phyloP scores from a whole-genome alignment of 1,140 invertebrate species.

The Drosophila quadrilineata region DNA sequence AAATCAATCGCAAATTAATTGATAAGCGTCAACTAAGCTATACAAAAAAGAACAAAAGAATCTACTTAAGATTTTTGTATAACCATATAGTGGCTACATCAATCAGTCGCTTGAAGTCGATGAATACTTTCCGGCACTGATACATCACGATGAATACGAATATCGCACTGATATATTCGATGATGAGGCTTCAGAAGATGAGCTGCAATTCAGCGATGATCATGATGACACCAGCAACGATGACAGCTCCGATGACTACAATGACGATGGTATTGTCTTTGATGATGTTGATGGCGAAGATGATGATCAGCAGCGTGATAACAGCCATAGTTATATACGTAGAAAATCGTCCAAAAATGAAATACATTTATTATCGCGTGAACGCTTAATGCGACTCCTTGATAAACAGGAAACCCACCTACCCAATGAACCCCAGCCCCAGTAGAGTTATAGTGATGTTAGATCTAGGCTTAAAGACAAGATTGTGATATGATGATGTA shows the following conservation, averaged over 20 bases:
- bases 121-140: slow-evolving; percentile 92
- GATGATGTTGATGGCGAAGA: slow-evolving; percentile 20
- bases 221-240: slow-evolving; percentile 36
- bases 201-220: slow-evolving; percentile 74
- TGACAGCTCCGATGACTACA: slow-evolving; percentile 8
- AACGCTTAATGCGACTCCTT: slow-evolving; percentile 3
- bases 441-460: no score
- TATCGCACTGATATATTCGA: slow-evolving; percentile 72
- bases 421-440: no score
- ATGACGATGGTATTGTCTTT: slow-evolving; percentile 12
- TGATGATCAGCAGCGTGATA: no score
- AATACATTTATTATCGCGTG: slow-evolving; percentile 10
- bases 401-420: background rate
- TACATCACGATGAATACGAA: slow-evolving; percentile 56
- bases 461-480: no score
- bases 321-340: no score
- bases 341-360: slow-evolving; percentile 44
- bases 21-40: slow-evolving; percentile 13
- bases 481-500: no score
- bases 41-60: background rate
- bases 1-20: slow-evolving; percentile 6
- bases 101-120: slow-evolving; percentile 94
- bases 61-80: slow-evolving; percentile 62
- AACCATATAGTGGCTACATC: slow-evolving; percentile 89
- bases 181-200: slow-evolving; percentile 67